Conservation (phyloP, 2,797 vertebrate species). For the Sebastes nivosus region DNA sequence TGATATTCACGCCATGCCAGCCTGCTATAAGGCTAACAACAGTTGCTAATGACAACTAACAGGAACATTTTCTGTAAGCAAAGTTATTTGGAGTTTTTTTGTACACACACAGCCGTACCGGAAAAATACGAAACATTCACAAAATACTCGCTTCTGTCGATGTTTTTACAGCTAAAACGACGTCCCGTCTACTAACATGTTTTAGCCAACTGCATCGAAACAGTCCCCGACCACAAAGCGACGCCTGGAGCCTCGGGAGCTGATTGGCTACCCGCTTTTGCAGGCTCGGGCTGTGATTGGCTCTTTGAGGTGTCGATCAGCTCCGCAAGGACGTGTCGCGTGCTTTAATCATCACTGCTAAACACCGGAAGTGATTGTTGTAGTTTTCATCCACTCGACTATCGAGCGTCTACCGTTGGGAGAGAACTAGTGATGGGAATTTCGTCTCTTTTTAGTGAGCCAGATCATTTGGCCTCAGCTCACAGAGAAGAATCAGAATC, state of each 20-base stretch:
- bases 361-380: background rate
- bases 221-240: conserved; percentile 38
- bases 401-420: rapidly evolving
- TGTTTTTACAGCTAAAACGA: background rate
- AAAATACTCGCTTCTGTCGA: background rate
- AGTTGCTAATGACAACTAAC: conserved; percentile 27
- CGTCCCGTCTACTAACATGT: conserved; percentile 24
- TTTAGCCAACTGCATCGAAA: conserved; percentile 66
- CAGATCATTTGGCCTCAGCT: no score
- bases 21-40: conserved; percentile 55
- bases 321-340: conserved; percentile 30
- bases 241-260: background rate
- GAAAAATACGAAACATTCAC: background rate
- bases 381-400: conserved; percentile 47
- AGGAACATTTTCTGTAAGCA: background rate
- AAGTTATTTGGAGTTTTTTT: background rate
- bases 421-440: conserved; percentile 40
- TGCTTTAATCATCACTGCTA: conserved; percentile 20
- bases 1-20: conserved; percentile 61
- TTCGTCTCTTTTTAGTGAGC: rapidly evolving
- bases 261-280: conserved; percentile 32
- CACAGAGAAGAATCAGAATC: no score
- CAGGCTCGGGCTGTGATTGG: conserved; percentile 47
- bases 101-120: background rate
- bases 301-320: conserved; percentile 18